Evolutionary conservation across 2,797 vertebrate species (phyloP).

Genomic region (Echiichthys vipera): DNA sequence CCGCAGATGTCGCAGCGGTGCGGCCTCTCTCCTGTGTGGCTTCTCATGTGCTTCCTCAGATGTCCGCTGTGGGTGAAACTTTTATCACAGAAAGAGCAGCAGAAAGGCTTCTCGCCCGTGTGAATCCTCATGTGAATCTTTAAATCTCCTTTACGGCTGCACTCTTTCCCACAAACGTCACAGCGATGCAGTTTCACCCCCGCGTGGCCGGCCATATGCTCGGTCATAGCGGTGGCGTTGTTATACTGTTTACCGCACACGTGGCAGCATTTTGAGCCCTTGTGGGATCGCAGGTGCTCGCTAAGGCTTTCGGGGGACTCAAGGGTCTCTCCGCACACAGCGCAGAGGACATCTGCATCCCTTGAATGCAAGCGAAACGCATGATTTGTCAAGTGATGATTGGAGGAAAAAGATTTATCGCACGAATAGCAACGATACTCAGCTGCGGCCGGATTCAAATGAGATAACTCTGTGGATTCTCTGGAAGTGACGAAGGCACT

Average conservation of each 20-base stretch:
- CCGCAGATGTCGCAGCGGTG: constrained; percentile 68
- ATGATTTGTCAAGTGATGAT: constrained; percentile 59
- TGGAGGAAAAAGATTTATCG: constrained; percentile 54
- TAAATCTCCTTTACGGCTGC: constrained; percentile 71
- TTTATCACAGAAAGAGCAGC: constrained; percentile 69
- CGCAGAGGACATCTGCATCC: constrained; percentile 37
- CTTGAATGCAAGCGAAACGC: constrained; percentile 51
- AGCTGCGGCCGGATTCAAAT: neutral
- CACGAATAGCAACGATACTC: constrained; percentile 56
- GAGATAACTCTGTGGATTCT: constrained; percentile 17
- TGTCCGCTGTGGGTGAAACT: constrained; percentile 77
- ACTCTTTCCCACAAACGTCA: constrained; percentile 71
- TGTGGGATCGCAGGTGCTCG: constrained; percentile 60
- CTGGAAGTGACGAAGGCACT: neutral
- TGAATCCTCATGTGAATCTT: constrained; percentile 79
- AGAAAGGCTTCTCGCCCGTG: constrained; percentile 77
- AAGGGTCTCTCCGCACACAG: constrained; percentile 55
- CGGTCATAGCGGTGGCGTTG: constrained; percentile 43
- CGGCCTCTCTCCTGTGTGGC: constrained; percentile 73
- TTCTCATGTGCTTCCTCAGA: constrained; percentile 74
- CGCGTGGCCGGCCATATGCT: constrained; percentile 68
- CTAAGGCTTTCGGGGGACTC: constrained; percentile 45
- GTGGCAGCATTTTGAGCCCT: constrained; percentile 53
- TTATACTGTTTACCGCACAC: constrained; percentile 66
- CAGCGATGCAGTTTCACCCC: constrained; percentile 74